Percentiles rank a stretch among this genome's conserved stretches.
Evolutionary conservation across 2,888 invertebrate species (phyloP).

Genomic region (Dicyrtoma fusca): DNA sequence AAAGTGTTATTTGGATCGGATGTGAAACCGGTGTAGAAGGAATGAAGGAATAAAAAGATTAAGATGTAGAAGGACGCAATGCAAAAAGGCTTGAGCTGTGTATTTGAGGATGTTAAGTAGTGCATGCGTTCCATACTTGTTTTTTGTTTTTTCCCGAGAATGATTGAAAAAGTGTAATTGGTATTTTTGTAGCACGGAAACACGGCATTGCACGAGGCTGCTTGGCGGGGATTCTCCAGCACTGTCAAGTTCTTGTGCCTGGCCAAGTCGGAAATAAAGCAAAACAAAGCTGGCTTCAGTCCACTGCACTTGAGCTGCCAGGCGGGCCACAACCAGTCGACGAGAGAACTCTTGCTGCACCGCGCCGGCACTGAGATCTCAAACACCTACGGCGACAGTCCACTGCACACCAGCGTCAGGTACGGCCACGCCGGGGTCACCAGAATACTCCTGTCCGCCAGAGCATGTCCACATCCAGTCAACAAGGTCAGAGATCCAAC

Average conservation of each 20-base stretch:
- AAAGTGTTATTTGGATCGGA: no score
- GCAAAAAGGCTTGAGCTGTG: no score
- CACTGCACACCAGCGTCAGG: constrained; percentile 90
- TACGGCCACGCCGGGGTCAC: constrained; percentile 97
- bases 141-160: background rate
- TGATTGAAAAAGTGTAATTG: no score
- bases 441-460: constrained; percentile 87
- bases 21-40: no score
- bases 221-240: constrained; percentile 91
- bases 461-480: constrained; percentile 81
- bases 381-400: constrained; percentile 68
- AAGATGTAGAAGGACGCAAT: no score
- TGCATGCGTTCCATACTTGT: background rate
- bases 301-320: constrained; percentile 94
- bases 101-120: no score
- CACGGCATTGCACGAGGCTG: constrained; percentile 89
- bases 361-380: constrained; percentile 80
- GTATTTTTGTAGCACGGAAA: constrained; percentile 79
- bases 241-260: constrained; percentile 74
- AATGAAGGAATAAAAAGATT: no score
- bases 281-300: constrained; percentile 86
- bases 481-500: constrained; percentile 70
- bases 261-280: constrained; percentile 68
- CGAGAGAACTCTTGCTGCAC: constrained; percentile 82
- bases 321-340: constrained; percentile 95